Percentiles rank a stretch among this genome's conserved stretches.
Conservation (phyloP, 2,797 vertebrate species). For the Antennarius maculatus region DNA sequence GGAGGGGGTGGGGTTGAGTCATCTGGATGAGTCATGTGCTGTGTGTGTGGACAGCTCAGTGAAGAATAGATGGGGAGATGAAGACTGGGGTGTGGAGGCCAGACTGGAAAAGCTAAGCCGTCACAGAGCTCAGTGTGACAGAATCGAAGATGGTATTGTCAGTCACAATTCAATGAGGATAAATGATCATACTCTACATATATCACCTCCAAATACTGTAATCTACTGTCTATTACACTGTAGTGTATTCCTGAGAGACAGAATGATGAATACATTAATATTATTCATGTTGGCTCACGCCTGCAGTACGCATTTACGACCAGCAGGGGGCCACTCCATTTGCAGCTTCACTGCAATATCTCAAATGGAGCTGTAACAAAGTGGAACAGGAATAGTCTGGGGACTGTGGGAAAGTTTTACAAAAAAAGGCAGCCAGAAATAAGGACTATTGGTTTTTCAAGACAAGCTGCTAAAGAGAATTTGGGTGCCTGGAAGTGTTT, state of each 20-base stretch:
- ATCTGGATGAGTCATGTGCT: slow-evolving; percentile 85
- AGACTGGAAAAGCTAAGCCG: slow-evolving; percentile 45
- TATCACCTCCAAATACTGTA: slow-evolving; percentile 31
- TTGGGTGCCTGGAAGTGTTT: slow-evolving; percentile 8
- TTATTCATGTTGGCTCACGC: slow-evolving; percentile 19
- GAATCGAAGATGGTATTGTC: background rate
- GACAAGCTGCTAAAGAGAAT: slow-evolving; percentile 3
- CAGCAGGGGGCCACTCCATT: slow-evolving; percentile 54
- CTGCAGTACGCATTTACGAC: slow-evolving; percentile 36
- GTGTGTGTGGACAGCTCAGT: slow-evolving; percentile 71
- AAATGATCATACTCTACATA: background rate
- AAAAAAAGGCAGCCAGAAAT: slow-evolving; percentile 2
- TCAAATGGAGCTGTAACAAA: slow-evolving; percentile 24
- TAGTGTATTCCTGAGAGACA: slow-evolving; percentile 34
- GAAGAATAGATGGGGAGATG: slow-evolving; percentile 62
- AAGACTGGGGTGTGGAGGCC: slow-evolving; percentile 56
- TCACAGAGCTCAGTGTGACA: slow-evolving; percentile 30
- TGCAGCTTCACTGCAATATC: slow-evolving; percentile 37
- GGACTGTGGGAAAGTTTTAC: slow-evolving; percentile 43
- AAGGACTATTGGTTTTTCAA: background rate
- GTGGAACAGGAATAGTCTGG: slow-evolving; percentile 28
- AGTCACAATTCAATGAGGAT: background rate
- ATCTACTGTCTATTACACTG: slow-evolving; percentile 8
- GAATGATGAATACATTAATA: slow-evolving; percentile 43
- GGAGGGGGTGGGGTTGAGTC: slow-evolving; percentile 74